Evolutionary conservation across 37 sponge, comb jelly and placozoan genomes (phyloP), one percentile per base, ranked within the genome.

Genomic region (Diacarnus erythraeanus): DNA sequence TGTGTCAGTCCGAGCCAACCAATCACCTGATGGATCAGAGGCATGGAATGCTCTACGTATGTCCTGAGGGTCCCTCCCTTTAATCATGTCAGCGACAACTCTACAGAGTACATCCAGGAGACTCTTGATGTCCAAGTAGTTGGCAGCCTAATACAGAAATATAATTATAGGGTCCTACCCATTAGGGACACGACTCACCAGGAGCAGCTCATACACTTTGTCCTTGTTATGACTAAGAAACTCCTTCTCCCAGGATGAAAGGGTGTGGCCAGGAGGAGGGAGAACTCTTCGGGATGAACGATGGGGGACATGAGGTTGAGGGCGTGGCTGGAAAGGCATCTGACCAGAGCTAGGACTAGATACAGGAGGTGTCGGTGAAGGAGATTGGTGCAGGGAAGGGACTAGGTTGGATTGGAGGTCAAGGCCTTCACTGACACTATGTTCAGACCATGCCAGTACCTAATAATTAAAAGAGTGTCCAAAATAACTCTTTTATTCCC

Each of bases 111-210:
- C 71, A 64, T 81, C 83, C 67, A 88, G 51, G 33, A 88, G 73
- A 17, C 74, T 59, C 54, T 88, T 88, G 17, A 82, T 82, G 27
- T 88, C 88, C 43, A 88, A 69, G 57, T 88, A 88, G n/a, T 88
- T 88, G 21, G 88, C 88, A 41, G 88, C 88, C 88, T 88, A 63
- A 29, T 63, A 47, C 51, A 47, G 51, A 15, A 64, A 23, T 12
- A 27, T 64, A 22, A 25, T 10, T 23, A 64, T n/a, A 12, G 31
- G 37, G 38, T 9, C 70, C 51, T 15, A 15, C 51, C 6, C 6
- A 47, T 47, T 15, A 47, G 6, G 51, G 51, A 47, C 51, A 47
- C 51, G 12, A 30, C 83, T 63, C 2, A 88, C 88, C 72, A 88
- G 71, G 21, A 88, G 70, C 35, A 82, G 78, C n/a, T 82, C 78